A percentile compares a stretch with the other conserved stretches of the same genome.
These are phyloP conservation scores for Numenius phaeopus DNA, from an alignment of 2,797 vertebrate genomes.

Conservation along the genomic window DNA sequence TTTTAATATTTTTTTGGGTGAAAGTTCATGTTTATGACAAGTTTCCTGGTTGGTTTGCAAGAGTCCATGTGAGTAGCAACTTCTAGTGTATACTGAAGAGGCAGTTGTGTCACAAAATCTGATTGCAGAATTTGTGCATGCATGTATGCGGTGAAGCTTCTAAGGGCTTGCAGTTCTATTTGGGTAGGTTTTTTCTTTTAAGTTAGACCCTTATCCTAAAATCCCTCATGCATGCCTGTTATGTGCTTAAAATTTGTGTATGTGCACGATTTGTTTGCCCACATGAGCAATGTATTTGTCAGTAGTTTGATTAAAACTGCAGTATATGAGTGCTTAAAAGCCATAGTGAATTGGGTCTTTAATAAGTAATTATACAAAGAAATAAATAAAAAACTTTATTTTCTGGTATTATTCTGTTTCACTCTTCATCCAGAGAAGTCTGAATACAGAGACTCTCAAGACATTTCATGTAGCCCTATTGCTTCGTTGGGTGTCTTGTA, in stretches of 20 bases:
- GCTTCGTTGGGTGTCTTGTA: not conserved
- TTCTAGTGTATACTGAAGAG: not conserved
- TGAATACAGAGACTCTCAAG: not conserved
- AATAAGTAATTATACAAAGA: not conserved
- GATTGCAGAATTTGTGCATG: not conserved
- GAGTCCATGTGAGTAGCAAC: not conserved
- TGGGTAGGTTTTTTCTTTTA: not conserved
- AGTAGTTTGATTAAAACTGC: not conserved
- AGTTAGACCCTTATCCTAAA: not conserved
- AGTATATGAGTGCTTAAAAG: not conserved
- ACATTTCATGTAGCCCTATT: not conserved
- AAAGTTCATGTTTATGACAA: not conserved
- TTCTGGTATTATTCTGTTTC: not conserved
- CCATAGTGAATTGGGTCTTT: not conserved
- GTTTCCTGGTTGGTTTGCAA: not conserved
- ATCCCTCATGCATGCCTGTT: not conserved
- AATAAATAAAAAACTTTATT: not conserved
- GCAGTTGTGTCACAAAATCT: not conserved
- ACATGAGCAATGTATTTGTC: not conserved
- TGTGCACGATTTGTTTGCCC: not conserved
- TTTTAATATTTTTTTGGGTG: not conserved
- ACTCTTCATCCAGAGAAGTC: not conserved
- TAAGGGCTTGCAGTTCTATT: not conserved
- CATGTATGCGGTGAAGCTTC: not conserved
- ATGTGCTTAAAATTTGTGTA: not conserved